Base-by-base conservation (phyloP, 2,888 invertebrate genomes). In the Corbicula japonica region DNA sequence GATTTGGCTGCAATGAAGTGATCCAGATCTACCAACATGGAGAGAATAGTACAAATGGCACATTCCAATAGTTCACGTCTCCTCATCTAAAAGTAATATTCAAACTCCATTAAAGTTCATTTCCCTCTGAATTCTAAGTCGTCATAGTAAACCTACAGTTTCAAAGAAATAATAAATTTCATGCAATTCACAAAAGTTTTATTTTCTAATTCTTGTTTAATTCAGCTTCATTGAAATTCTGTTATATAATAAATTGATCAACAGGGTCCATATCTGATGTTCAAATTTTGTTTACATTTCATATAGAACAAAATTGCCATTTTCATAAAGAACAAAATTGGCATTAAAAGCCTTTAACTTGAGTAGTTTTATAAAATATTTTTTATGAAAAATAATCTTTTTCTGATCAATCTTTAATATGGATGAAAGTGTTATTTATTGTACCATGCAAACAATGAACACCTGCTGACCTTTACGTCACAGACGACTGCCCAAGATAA, bases 1-100 rank as follows among this genome's bases (percentile, higher is more conserved):
- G 87, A 86, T 52, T 66, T 66, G 0, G 89, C 88, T 26, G 83
- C 80, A 1, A 89, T 44, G 65, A 88, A 88, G 56, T 89, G 89
- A 71, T 89, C 89, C 5, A 85, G 50, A 76, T 89, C 89, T 0
- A 89, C 80, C 3, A 66, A 10, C 78, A 80, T 83, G 0, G 83
- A 85, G 35, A 88, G 52, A 1, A 83, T 10, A 35, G 80, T 60
- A 70, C 85, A 84, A 5, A 85, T 4, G 15, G 79, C 5, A 76
- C 87, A 83, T 44, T 87, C 76, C 0, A 69, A 8, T 0, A 88
- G 10, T 28, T 72, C 74, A n/a, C 18, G 58, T 28, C 35, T 26
- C 6, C 48, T 60, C n/a, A 65, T 21, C 58, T 76, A 66, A 63
- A 74, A 78, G 21, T 34, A n/a, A 8, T n/a, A n/a, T n/a, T n/a